phyloP scores from a whole-genome alignment of 2,797 vertebrate genomes.

The Myoxocephalus aenaeus region DNA sequence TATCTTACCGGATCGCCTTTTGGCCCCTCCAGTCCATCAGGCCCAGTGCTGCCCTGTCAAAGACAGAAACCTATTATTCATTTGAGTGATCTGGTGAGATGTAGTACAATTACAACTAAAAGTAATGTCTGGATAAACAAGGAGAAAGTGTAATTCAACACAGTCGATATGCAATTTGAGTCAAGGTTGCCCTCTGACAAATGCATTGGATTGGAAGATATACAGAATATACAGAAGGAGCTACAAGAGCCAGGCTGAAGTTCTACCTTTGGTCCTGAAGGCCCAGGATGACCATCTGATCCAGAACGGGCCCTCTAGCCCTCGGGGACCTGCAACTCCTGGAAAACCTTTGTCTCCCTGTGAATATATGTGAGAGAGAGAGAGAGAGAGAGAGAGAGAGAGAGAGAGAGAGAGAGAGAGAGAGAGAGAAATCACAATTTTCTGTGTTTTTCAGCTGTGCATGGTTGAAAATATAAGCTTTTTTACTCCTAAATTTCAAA shows the following conservation, averaged over 20 bases:
- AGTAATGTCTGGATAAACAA: background rate
- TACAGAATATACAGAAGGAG: background rate
- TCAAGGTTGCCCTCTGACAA: background rate
- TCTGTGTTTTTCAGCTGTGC: background rate
- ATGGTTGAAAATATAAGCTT: background rate
- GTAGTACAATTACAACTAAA: slow-evolving; percentile 5
- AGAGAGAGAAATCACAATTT: background rate
- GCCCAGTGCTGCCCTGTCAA: slow-evolving; percentile 68
- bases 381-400: background rate
- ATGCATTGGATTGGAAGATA: background rate
- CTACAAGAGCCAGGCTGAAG: background rate
- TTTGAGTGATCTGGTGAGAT: slow-evolving; percentile 1
- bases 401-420: background rate
- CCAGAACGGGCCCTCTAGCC: slow-evolving; percentile 57
- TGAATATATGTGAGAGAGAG: background rate
- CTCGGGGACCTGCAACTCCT: slow-evolving; percentile 85
- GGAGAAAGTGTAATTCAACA: slow-evolving; percentile 20
- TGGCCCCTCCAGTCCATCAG: slow-evolving; percentile 53
- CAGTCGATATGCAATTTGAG: background rate
- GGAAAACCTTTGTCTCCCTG: slow-evolving; percentile 81
- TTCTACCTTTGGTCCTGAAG: slow-evolving; percentile 76
- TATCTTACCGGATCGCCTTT: slow-evolving; percentile 68
- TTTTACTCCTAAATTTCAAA: background rate
- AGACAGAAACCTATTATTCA: slow-evolving; percentile 35
- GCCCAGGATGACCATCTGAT: slow-evolving; percentile 60